A percentile compares a stretch with the other conserved stretches of the same genome.
These are phyloP conservation scores for Troides aeacus DNA, from an alignment of 2,888 invertebrate genomes.

Conservation along the genomic window DNA sequence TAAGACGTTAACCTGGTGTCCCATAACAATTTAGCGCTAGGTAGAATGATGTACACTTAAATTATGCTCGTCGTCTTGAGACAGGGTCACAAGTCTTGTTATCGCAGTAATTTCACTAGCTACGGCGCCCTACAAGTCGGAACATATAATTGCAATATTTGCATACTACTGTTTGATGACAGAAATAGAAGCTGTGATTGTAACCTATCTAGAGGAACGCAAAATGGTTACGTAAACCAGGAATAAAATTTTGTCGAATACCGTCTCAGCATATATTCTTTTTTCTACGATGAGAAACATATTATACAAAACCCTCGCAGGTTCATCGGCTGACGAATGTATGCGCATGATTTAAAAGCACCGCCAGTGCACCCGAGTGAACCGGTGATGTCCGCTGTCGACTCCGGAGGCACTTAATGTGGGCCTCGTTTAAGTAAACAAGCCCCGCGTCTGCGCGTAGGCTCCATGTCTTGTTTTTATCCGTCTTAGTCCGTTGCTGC, in stretches of 20 bases:
- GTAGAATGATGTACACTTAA: too few relatives aligned
- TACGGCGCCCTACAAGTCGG: too few relatives aligned
- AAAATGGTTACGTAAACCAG: not conserved
- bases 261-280: not conserved
- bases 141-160: too few relatives aligned
- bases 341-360: slow-evolving; percentile 36
- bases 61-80: too few relatives aligned
- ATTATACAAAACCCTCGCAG: not conserved
- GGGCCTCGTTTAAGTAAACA: slow-evolving; percentile 76
- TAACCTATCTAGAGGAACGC: too few relatives aligned
- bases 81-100: too few relatives aligned
- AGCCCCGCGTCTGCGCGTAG: slow-evolving; percentile 69
- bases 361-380: slow-evolving; percentile 34
- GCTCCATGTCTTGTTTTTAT: slow-evolving; percentile 73
- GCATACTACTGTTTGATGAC: too few relatives aligned
- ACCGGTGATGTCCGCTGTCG: slow-evolving; percentile 35
- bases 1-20: too few relatives aligned
- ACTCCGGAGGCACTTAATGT: slow-evolving; percentile 52
- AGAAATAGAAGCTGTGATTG: too few relatives aligned
- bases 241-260: not conserved
- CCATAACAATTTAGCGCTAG: too few relatives aligned
- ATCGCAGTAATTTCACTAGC: too few relatives aligned
- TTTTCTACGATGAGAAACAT: not conserved
- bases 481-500: slow-evolving; percentile 69
- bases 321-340: slow-evolving; percentile 26